Evolutionary conservation across 2,113 vertebrate species (phyloP).

Genomic region (Antidorcas marsupialis): DNA sequence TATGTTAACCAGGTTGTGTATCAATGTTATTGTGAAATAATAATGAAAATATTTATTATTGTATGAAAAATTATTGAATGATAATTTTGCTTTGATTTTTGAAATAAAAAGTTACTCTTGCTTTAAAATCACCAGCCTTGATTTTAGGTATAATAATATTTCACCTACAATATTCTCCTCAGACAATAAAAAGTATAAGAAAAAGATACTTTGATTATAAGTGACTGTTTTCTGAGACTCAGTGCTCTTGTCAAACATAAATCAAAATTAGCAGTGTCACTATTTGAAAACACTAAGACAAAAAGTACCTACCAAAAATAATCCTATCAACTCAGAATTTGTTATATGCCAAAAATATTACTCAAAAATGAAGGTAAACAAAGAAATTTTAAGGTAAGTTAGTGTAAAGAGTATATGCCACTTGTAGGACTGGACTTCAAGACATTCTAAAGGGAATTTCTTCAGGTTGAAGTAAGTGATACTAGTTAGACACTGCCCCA

Average conservation of each 20-base stretch:
- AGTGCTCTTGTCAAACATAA: neutral
- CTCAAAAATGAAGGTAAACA: neutral
- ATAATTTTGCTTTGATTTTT: neutral
- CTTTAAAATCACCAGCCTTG: neutral
- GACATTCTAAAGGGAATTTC: neutral
- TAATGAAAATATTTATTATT: neutral
- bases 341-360: neutral
- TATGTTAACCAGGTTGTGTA: neutral
- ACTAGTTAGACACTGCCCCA: neutral
- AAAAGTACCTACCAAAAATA: neutral
- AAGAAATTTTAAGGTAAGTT: neutral
- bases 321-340: neutral
- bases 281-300: neutral
- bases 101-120: neutral
- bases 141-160: neutral
- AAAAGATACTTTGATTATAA: neutral
- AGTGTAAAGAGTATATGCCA: neutral
- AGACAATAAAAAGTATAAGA: neutral
- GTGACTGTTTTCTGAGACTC: neutral
- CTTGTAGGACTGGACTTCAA: neutral
- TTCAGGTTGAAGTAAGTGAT: neutral
- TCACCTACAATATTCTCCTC: neutral
- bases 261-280: neutral
- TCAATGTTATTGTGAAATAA: neutral
- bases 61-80: neutral